Conservation (phyloP, 2,888 invertebrate species). For the Alcis repandata region DNA sequence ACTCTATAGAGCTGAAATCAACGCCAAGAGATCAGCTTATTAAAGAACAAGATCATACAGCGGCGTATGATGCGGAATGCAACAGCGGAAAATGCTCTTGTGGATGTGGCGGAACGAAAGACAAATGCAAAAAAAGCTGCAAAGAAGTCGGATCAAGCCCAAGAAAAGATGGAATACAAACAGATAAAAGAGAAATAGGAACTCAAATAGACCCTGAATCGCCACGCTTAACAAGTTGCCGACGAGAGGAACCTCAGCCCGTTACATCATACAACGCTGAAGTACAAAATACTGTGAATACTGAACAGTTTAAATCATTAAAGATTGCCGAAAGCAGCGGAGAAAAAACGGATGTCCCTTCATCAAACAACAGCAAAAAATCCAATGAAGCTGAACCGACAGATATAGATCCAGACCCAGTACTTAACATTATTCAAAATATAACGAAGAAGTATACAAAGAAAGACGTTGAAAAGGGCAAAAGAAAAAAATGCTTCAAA, state of each 20-base stretch:
- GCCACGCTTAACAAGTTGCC: background rate
- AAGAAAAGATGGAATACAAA: constrained; percentile 1
- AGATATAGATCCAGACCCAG: constrained; percentile 57
- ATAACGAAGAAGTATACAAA: constrained; percentile 80
- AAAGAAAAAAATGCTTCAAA: constrained; percentile 76
- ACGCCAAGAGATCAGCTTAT: constrained; percentile 2
- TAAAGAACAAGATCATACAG: background rate
- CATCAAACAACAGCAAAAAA: constrained; percentile 24
- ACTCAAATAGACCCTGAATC: constrained; percentile 48
- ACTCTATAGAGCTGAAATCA: constrained; percentile 2
- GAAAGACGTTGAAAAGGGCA: constrained; percentile 65
- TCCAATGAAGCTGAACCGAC: constrained; percentile 32
- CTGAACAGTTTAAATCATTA: constrained; percentile 6
- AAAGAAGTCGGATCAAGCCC: constrained; percentile 3
- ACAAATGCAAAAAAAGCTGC: constrained; percentile 22
- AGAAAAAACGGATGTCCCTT: constrained; percentile 15
- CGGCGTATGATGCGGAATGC: background rate
- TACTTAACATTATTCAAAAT: constrained; percentile 73
- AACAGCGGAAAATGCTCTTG: constrained; percentile 22
- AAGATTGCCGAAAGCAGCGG: constrained; percentile 20
- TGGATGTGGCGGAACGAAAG: constrained; percentile 32
- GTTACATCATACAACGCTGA: constrained; percentile 2
- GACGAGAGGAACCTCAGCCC: background rate
- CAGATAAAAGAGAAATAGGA: constrained; percentile 39
- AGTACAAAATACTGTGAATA: background rate